Base-by-base conservation (phyloP, 2,888 invertebrate genomes). In the Napeogenes inachia region DNA sequence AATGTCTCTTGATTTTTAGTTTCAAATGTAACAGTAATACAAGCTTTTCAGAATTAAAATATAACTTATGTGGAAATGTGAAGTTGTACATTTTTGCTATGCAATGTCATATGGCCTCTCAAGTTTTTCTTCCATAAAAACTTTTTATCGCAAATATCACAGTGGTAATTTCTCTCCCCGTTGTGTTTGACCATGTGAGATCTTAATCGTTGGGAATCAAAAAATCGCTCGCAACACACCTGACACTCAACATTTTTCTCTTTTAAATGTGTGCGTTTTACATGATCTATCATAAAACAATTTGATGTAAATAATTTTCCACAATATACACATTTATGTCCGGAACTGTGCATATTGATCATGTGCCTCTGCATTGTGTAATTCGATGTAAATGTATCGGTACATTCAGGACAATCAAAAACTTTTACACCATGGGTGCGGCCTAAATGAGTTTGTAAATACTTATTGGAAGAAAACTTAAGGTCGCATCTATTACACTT, bases 61-160 rank as follows among this genome's bases (percentile, higher is more conserved):
- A 42, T 42, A 42, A 10, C 12, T 42, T 42, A 42, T 6, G 10
- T 42, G 33, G 63, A 13, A 2, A 61, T 45, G 32, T 64, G 60
- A 32, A 63, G 60, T 61, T 56, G 53, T 45, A 64, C 45, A 45
- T 68, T 68, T 61, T 77, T 78, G 42, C 73, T 72, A 67, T 85
- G 85, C 4, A 80, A 76, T 2, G 76, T 82, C 70, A 91, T 85
- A 71, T 93, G 93, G 0, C 89, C 89, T 45, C 87, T 87, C 42
- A 93, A 76, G 68, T 92, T 92, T 56, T 92, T 92, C 71, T 92
- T 91, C 73, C 92, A 92, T 0, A 91, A 80, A 67, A 92, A 91
- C 75, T 89, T 91, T 70, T 91, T 91, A 0, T 90, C 89, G 68
- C 93, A 93, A 42, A 92, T 75, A 65, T 92, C 91, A 64, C 93